Evolutionary conservation across 92 coral and sea anemone species (phyloP), one percentile per base, ranked within the genome.

Genomic region (Porites divaricata): DNA sequence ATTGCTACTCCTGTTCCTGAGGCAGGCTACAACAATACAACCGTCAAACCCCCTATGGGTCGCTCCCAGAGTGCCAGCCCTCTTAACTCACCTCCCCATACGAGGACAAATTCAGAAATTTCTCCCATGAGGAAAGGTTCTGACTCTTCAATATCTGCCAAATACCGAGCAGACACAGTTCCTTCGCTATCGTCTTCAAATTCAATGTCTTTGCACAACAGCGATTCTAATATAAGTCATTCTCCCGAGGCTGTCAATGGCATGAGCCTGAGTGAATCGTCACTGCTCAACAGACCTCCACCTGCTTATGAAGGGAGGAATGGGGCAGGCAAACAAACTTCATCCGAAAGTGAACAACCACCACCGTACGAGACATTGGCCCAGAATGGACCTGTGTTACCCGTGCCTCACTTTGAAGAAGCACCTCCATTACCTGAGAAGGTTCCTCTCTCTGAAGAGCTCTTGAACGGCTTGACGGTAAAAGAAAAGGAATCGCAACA

Each of bases 1-100:
- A 91, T 97, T 72, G 95, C 97, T 83, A 95, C 98, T 80, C 99
- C 99, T 6, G 77, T 92, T 71, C 90, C 89, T 15, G 7, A 49
- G 20, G 13, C 52, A 63, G 67, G 85, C 52, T 20, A 78, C 61
- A 53, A 67, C 16, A 81, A 67, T 24, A 68, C 82, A 53, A 74
- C 2, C 10, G 16, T 19, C 16, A 15, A 49, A 7, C 8, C 87
- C 5, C 52, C 67, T 48, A 67, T 49, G 45, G 19, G 23, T 66
- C 63, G 83, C 17, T 4, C 72, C 7, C 78, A 77, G n/a, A 71
- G 81, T 12, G 50, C 89, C 65, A 63, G 73, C 56, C 53, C 76
- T 11, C 58, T 52, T 0, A 48, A 25, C 78, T 75, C 84, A 4
- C 70, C 75, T 20, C 61, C 75, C 26, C 72, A 16, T 8, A 7